phyloP scores from a whole-genome alignment of 2,113 vertebrate genomes.

The Ailuropoda melanoleuca region DNA sequence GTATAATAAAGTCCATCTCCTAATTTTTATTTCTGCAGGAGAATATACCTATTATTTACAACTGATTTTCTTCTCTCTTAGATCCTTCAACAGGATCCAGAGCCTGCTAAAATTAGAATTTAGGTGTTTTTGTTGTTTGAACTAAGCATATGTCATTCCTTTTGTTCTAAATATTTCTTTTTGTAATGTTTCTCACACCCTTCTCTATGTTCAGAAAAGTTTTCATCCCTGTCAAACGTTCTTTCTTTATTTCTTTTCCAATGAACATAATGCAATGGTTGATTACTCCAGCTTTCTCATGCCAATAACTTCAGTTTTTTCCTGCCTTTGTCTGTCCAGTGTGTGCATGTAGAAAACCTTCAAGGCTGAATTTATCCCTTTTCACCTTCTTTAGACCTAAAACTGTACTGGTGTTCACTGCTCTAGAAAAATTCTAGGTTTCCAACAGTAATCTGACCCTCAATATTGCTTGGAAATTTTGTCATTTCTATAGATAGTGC shows the following conservation, averaged over 20 bases:
- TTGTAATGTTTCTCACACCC: not conserved
- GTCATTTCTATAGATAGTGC: not conserved
- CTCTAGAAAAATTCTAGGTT: not conserved
- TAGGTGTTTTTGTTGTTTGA: not conserved
- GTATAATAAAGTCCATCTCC: not conserved
- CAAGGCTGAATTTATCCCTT: not conserved
- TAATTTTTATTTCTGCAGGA: not conserved
- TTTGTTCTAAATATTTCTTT: conserved; percentile 19
- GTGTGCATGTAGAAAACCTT: not conserved
- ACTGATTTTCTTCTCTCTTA: not conserved
- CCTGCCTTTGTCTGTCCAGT: not conserved
- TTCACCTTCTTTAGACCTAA: not conserved
- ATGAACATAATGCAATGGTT: not conserved
- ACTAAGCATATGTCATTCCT: not conserved
- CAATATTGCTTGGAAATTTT: not conserved
- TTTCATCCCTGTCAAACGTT: not conserved
- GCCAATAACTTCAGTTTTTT: not conserved
- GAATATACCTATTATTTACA: not conserved
- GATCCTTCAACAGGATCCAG: not conserved
- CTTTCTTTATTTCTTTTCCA: not conserved
- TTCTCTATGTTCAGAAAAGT: not conserved
- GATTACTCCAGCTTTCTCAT: not conserved
- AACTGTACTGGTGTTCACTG: not conserved
- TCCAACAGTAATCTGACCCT: not conserved
- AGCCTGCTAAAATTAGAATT: conserved; percentile 29